Evolutionary conservation across 1,140 invertebrate species (phyloP).

Genomic region (Dreissena rostriformis): DNA sequence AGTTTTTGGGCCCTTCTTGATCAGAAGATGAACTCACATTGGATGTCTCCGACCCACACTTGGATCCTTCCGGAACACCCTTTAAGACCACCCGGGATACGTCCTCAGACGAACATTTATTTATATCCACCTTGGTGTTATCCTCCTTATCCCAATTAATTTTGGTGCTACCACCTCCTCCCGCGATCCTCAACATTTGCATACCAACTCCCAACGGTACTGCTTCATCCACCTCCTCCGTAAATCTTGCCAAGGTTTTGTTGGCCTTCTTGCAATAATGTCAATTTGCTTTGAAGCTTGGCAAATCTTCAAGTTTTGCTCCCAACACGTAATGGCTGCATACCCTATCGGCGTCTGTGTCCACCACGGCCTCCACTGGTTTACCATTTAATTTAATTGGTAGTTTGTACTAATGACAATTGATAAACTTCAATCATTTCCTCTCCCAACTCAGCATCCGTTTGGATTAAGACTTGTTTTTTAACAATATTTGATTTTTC

Average conservation of each 20-base stretch:
- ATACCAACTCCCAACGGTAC: neutral
- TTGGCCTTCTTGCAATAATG: conserved; percentile 13
- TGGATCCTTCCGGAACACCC: conserved; percentile 8
- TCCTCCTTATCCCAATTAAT: conserved; percentile 8
- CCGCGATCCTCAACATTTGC: neutral
- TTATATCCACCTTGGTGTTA: neutral
- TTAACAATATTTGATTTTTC: no score
- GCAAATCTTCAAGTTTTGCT: conserved; percentile 29
- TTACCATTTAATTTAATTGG: no score
- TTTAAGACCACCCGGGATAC: conserved; percentile 17
- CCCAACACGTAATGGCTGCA: neutral
- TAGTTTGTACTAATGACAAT: no score
- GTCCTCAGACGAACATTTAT: neutral
- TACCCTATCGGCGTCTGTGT: neutral
- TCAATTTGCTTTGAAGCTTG: conserved; percentile 3
- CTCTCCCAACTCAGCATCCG: no score
- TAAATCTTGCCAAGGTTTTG: conserved; percentile 11
- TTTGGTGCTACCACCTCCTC: neutral
- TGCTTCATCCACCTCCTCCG: conserved; percentile 22
- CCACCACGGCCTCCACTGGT: no score
- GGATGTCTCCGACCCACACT: conserved; percentile 7
- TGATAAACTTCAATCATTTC: no score
- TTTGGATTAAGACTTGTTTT: no score
- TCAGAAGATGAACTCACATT: neutral
- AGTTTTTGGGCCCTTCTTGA: conserved; percentile 10